phyloP scores from a whole-genome alignment of 2,113 vertebrate species.

The Atractosteus spatula region DNA sequence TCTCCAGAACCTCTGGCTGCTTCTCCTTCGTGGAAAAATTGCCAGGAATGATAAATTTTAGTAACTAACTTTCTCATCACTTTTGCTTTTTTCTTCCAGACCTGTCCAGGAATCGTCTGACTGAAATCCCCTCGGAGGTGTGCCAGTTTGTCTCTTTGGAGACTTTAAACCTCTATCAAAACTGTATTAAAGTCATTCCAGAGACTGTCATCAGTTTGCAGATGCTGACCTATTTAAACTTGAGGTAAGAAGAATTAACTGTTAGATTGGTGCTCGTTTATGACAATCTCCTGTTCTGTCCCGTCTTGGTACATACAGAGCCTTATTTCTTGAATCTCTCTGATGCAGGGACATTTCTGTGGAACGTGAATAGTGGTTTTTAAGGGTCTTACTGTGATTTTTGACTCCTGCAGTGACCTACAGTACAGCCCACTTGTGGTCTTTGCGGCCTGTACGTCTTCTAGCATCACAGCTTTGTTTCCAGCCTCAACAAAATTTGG shows the following conservation, averaged over 20 bases:
- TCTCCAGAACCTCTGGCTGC: not conserved
- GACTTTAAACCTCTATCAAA: constrained; percentile 89
- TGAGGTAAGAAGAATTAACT: constrained; percentile 73
- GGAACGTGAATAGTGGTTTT: no score
- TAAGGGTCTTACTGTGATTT: no score
- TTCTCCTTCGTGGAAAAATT: not conserved
- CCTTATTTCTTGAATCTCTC: no score
- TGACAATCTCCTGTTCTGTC: no score
- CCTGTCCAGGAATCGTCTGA: constrained; percentile 89
- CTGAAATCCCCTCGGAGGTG: constrained; percentile 81
- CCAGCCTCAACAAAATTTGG: no score
- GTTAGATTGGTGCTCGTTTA: no score
- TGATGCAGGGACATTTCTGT: no score
- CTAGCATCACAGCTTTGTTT: no score
- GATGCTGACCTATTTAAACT: constrained; percentile 86
- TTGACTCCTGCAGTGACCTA: no score
- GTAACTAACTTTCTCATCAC: constrained; percentile 11
- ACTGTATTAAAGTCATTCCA: constrained; percentile 90
- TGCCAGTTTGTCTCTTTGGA: constrained; percentile 90
- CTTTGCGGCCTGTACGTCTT: no score
- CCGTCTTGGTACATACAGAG: no score
- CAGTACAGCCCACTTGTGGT: no score
- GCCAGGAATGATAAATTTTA: not conserved
- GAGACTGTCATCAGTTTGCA: constrained; percentile 82
- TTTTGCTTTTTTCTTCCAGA: constrained; percentile 61